Evolutionary conservation across 2,113 vertebrate genomes (phyloP).

Genomic region (Upupa epops): DNA sequence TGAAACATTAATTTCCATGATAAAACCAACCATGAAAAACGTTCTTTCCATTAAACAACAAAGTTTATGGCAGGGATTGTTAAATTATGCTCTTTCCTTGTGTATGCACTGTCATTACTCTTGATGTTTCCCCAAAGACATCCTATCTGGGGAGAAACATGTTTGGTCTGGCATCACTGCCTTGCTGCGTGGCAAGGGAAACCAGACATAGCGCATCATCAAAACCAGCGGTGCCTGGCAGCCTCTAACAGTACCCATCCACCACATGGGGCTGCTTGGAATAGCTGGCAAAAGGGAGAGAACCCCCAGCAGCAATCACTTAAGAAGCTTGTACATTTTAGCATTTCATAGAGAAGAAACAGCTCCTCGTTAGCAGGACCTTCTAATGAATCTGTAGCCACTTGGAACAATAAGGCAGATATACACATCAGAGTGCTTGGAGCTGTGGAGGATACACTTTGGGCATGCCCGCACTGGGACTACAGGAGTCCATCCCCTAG

Average conservation of each 20-base stretch:
- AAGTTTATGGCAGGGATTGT: neutral
- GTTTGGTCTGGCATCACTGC: neutral
- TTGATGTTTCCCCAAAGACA: slow-evolving; percentile 10
- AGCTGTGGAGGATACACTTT: neutral
- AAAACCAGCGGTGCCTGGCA: slow-evolving; percentile 32
- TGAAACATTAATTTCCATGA: neutral
- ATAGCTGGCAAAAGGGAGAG: slow-evolving; percentile 31
- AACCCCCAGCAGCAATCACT: neutral
- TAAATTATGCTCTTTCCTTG: neutral
- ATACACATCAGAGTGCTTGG: neutral
- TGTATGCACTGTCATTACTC: neutral
- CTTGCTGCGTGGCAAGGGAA: neutral
- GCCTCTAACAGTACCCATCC: slow-evolving; percentile 21
- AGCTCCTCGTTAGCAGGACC: neutral
- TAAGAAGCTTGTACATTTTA: neutral
- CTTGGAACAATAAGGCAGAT: neutral
- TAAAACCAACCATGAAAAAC: neutral
- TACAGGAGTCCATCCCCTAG: neutral
- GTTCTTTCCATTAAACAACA: neutral
- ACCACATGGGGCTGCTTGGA: slow-evolving; percentile 10
- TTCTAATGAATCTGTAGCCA: neutral
- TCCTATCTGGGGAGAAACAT: neutral
- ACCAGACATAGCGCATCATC: slow-evolving; percentile 24
- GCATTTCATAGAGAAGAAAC: neutral
- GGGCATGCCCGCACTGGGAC: neutral